Base-by-base conservation (phyloP, 2,113 vertebrate genomes). In the Takifugu bimaculatus region DNA sequence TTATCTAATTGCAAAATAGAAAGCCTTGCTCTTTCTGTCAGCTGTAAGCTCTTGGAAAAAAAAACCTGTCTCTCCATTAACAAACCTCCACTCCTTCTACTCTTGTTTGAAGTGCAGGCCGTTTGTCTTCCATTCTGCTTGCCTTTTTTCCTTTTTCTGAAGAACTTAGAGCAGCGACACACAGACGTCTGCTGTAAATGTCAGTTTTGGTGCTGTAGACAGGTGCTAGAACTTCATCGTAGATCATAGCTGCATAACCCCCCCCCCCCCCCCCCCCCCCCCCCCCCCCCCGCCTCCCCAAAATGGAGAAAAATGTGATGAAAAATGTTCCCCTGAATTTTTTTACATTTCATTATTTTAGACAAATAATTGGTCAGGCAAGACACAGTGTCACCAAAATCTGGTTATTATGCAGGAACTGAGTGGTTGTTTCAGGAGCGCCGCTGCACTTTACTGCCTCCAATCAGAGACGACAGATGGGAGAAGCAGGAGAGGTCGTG, bases 381-480 rank as follows among this genome's bases (percentile, higher is more conserved):
- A 10, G 35, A 39, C 35, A 39, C 35, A 39, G 7, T 39, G 9
- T 59, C 61, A 60, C 29, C 6, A 42, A 48, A 32, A 25, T 28
- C 58, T 75, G 57, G 54, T 85, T 68, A 65, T 56, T 71, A 77
- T 63, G 58, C 54, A 60, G 25, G 35, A 51, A 69, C 57, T n/a
- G 59, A 42, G 25, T 26, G 50, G 55, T 57, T 27, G 56, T 26
- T 77, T 60, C 70, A 51, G n/a, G 12, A 60, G 25, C 3, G 1
- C 32, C 42, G 45, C 45, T 14, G 4, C 26, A 42, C 65, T 58
- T 62, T 56, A 71, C 62, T 68, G 61, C 45, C 48, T 49, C 47
- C 13, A 57, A 28, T 56, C 48, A 66, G 44, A 20, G 35, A 55
- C 53, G 59, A 60, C 64, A 80, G 70, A 83, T 68, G 57, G 64